phyloP scores from a whole-genome alignment of 37 sponge, comb jelly and placozoan species.

The Mnemiopsis leidyi region DNA sequence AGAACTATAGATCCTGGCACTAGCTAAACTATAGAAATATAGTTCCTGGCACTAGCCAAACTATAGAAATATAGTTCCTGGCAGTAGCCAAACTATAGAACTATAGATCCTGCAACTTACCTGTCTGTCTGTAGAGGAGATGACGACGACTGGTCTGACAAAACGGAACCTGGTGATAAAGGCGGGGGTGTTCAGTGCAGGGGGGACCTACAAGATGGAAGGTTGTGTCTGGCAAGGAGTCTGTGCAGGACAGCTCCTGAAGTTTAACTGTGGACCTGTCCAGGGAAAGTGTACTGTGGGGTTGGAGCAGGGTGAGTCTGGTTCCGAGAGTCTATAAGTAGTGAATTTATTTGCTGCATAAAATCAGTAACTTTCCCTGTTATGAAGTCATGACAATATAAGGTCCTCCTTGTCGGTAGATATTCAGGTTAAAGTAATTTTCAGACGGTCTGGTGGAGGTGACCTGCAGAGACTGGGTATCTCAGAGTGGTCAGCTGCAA shows the following conservation, averaged over 20 bases:
- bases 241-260: slow-evolving; percentile 21
- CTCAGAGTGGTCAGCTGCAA: neutral
- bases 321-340: neutral
- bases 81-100: no score
- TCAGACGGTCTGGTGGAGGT: slow-evolving; percentile 11
- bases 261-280: slow-evolving; percentile 4
- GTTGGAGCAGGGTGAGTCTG: neutral
- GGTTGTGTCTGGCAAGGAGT: slow-evolving; percentile 43
- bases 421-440: no score
- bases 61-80: no score
- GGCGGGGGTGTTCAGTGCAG: neutral
- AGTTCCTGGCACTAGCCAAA: no score
- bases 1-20: no score
- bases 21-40: no score
- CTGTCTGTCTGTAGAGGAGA: neutral
- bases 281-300: neutral
- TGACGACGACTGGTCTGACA: slow-evolving; percentile 9
- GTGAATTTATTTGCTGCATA: no score
- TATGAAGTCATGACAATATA: no score
- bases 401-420: no score
- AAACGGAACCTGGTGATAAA: slow-evolving; percentile 36
- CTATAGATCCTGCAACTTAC: neutral
- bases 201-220: slow-evolving; percentile 26
- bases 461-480: neutral
- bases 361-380: no score